phyloP scores from a whole-genome alignment of 2,113 vertebrate species.

The Astur gentilis region DNA sequence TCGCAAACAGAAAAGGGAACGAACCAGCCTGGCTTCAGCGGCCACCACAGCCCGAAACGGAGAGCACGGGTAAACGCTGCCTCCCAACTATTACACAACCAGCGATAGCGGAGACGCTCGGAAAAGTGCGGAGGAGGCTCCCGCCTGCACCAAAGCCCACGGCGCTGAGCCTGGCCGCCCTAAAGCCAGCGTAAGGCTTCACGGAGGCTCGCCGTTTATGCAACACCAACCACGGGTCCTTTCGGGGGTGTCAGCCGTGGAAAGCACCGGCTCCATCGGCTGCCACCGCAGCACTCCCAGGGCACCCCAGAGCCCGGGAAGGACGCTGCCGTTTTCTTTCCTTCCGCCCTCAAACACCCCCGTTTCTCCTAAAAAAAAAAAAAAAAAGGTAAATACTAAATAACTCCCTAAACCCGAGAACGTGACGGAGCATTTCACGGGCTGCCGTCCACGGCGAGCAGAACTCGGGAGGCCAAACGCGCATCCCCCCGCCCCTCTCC shows the following conservation, averaged over 20 bases:
- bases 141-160: not conserved
- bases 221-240: not conserved
- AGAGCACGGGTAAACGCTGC: not conserved
- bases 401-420: not conserved
- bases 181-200: not conserved
- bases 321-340: not conserved
- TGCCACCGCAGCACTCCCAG: not conserved
- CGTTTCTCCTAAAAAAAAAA: not conserved
- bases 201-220: not conserved
- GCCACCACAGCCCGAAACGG: not conserved
- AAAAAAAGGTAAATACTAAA: too few species aligned
- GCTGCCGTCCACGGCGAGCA: not conserved
- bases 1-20: not conserved
- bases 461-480: not conserved
- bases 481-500: not conserved
- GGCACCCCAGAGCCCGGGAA: not conserved
- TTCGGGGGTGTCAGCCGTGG: not conserved
- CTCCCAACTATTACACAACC: conserved; percentile 1
- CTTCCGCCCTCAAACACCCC: not conserved
- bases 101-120: not conserved
- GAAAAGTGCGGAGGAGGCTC: not conserved
- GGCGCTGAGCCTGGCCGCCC: not conserved
- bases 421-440: not conserved
- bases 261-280: not conserved
- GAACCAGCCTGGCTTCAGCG: not conserved